A percentile compares a stretch with the other conserved stretches of the same genome.
Evolutionary conservation across 2,888 invertebrate genomes (phyloP).

Genomic region (Heliconius ismenius): DNA sequence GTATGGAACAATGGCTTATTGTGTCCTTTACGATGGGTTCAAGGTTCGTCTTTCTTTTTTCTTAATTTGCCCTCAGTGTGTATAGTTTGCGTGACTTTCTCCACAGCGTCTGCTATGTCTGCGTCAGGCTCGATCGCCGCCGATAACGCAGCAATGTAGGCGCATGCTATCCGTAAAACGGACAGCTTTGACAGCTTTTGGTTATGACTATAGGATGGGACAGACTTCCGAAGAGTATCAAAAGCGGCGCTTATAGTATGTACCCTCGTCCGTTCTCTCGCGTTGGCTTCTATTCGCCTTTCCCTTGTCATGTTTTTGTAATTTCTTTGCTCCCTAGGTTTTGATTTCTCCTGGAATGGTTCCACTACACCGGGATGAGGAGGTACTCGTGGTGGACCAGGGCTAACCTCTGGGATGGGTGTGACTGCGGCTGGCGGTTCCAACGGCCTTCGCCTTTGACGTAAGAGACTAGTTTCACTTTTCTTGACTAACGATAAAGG

Average conservation of each 20-base stretch:
- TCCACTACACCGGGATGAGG: constrained; percentile 78
- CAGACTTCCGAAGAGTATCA: constrained; percentile 90
- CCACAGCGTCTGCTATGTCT: constrained; percentile 89
- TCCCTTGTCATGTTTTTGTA: constrained; percentile 98
- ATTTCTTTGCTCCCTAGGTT: constrained; percentile 87
- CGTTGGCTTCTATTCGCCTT: constrained; percentile 95
- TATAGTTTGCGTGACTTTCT: constrained; percentile 94
- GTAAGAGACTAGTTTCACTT: constrained; percentile 60
- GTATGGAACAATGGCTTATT: constrained; percentile 42
- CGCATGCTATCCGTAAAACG: constrained; percentile 94
- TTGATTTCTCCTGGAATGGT: constrained; percentile 55
- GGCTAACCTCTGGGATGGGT: constrained; percentile 55
- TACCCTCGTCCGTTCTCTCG: constrained; percentile 94
- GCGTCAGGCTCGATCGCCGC: constrained; percentile 87
- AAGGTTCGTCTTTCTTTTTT: constrained; percentile 90
- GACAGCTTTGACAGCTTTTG: constrained; percentile 96
- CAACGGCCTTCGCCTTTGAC: constrained; percentile 65
- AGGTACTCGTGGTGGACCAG: constrained; percentile 77
- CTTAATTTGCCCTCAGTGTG: constrained; percentile 95
- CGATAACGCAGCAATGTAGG: constrained; percentile 94
- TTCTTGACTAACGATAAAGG: constrained; percentile 84
- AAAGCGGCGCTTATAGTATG: constrained; percentile 98
- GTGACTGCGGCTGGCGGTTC: constrained; percentile 62
- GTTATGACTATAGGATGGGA: constrained; percentile 95
- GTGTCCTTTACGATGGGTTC: constrained; percentile 46